Conservation (phyloP, 2,113 vertebrate species). For the Odontophorus gujanensis region DNA sequence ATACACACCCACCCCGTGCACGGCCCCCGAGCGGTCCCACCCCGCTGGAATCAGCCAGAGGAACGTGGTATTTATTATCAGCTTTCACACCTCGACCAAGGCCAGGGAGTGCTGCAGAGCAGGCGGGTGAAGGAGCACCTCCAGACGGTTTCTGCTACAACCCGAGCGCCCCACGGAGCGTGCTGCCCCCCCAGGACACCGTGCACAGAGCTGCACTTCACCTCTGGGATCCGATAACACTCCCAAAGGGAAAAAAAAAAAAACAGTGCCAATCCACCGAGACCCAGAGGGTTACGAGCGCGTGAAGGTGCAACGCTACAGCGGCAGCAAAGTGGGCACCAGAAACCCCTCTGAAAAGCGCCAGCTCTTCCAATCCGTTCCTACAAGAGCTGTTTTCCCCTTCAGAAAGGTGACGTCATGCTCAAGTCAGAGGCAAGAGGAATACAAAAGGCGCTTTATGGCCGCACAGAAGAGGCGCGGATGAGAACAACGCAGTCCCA, state of each 20-base stretch:
- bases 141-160: too few relatives aligned
- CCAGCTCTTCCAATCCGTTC: not conserved
- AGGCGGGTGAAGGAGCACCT: too few relatives aligned
- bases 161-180: not conserved
- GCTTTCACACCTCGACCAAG: too few relatives aligned
- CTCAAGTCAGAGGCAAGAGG: constrained; percentile 39
- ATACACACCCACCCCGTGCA: too few relatives aligned
- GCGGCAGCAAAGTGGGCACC: constrained; percentile 11
- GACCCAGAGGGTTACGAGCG: not conserved
- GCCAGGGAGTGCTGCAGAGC: too few relatives aligned
- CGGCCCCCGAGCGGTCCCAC: too few relatives aligned
- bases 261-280: not conserved
- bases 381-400: constrained; percentile 21
- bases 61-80: too few relatives aligned
- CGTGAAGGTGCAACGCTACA: not conserved
- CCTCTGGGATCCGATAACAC: not conserved
- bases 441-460: constrained; percentile 69
- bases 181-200: not conserved
- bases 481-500: constrained; percentile 14
- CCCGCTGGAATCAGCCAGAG: too few relatives aligned
- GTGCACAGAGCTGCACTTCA: not conserved
- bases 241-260: not conserved
- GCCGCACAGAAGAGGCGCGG: constrained; percentile 27
- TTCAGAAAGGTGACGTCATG: constrained; percentile 53
- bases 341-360: not conserved